phyloP scores from a whole-genome alignment of 2,113 vertebrate genomes.

The Salminus brasiliensis region DNA sequence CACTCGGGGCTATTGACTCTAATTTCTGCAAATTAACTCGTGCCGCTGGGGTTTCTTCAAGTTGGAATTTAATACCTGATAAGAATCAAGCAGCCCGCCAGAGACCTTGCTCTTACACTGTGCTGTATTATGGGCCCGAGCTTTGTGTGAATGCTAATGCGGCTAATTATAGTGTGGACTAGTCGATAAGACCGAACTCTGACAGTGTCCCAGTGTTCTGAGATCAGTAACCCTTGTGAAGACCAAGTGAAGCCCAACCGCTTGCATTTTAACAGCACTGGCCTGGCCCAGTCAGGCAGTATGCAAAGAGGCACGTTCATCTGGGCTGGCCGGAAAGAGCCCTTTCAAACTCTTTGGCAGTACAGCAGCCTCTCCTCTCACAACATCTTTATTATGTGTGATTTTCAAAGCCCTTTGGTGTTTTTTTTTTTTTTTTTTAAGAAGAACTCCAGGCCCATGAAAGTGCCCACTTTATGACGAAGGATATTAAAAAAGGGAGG shows the following conservation, averaged over 20 bases:
- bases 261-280: constrained; percentile 17
- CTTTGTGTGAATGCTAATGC: constrained; percentile 23
- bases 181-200: constrained; percentile 17
- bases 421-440: too few species aligned
- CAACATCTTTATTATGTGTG: constrained; percentile 45
- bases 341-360: constrained; percentile 27
- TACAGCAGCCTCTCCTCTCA: neutral
- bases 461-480: constrained; percentile 41
- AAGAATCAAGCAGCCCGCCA: constrained; percentile 17
- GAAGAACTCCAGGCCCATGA: constrained; percentile 24
- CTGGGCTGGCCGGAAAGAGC: constrained; percentile 11
- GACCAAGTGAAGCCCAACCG: constrained; percentile 14
- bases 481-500: constrained; percentile 45
- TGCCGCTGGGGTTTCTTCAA: constrained; percentile 36
- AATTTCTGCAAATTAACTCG: constrained; percentile 46
- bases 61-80: constrained; percentile 42
- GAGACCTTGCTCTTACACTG: neutral
- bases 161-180: constrained; percentile 10
- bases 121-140: neutral
- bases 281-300: constrained; percentile 18
- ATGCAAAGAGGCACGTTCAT: constrained; percentile 21
- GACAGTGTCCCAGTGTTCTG: constrained; percentile 19
- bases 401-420: constrained; percentile 45
- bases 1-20: constrained; percentile 29
- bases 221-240: constrained; percentile 8